These are phyloP conservation scores for Homarus americanus DNA, from an alignment of 1,140 invertebrate species.

Conservation along the genomic window DNA sequence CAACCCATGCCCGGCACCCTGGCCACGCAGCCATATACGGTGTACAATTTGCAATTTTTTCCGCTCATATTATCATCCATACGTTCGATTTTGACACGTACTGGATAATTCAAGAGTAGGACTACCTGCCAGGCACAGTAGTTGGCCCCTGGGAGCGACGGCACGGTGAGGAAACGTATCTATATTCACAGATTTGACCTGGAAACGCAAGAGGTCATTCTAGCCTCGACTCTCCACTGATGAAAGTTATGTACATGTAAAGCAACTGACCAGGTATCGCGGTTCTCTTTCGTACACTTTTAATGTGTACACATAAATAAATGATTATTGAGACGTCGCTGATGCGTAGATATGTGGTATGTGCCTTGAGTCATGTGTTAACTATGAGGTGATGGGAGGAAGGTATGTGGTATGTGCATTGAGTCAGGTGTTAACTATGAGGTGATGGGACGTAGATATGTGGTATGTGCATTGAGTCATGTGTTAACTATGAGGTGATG, in stretches of 20 bases:
- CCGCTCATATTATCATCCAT: neutral
- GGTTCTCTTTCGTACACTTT: slow-evolving; percentile 24
- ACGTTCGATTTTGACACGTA: neutral
- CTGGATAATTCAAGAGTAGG: slow-evolving; percentile 13
- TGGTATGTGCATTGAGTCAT: too few species aligned
- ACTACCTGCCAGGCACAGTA: neutral
- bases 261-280: slow-evolving; percentile 30
- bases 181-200: slow-evolving; percentile 57
- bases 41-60: slow-evolving; percentile 20
- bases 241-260: slow-evolving; percentile 54
- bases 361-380: neutral
- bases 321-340: neutral
- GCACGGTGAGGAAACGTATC: neutral
- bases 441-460: too few species aligned
- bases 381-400: neutral
- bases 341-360: neutral
- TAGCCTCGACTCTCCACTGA: slow-evolving; percentile 28
- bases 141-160: neutral
- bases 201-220: slow-evolving; percentile 51
- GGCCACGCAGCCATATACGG: slow-evolving; percentile 25
- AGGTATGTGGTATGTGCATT: neutral
- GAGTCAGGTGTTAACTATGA: too few species aligned
- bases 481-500: too few species aligned
- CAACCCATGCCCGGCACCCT: slow-evolving; percentile 1
- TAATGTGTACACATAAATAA: neutral